Base-by-base conservation (phyloP, 1,140 invertebrate species). In the Pemphigus obesinymphae region DNA sequence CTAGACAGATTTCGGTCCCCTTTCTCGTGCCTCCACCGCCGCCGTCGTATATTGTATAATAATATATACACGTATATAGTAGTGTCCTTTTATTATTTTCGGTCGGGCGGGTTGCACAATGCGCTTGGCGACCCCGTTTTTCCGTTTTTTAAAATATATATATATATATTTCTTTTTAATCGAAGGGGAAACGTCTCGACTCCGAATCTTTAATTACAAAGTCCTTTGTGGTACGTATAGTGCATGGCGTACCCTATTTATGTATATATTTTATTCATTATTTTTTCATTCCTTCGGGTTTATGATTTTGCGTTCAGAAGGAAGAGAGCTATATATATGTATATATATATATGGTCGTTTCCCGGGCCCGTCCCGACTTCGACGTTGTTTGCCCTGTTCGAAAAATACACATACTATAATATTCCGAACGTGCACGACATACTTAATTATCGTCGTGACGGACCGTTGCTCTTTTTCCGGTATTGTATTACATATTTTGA, bases 181-280 rank as follows among this genome's bases (percentile, higher is more conserved):
- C 50, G 37, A 58, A 78, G 73, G 76, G 76, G 55, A 63, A 61
- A 61, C 53, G 73, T 75, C 48, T 75, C 72, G 53, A 61, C 76
- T 61, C n/a, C 37, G 37, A 63, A 80, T 61, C 55, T 80, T 80
- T 80, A 80, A 80, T 80, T 80, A 61, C 76, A 29, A 63, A 80
- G 76, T 63, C 53, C 15, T 43, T 63, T 80, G 76, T 63, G 37
- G 40, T n/a, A n/a, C n/a, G n/a, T n/a, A n/a, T n/a, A n/a, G n/a
- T n/a, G n/a, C n/a, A n/a, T n/a, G 7, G 76, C n/a, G 76, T 43
- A n/a, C n/a, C n/a, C n/a, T n/a, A n/a, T n/a, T n/a, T n/a, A n/a
- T n/a, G n/a, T n/a, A n/a, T n/a, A n/a, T n/a, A n/a, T n/a, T n/a
- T n/a, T n/a, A n/a, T 58, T 78, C 43, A 61, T 55, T 55, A 11